Conservation (phyloP, 2,888 invertebrate genomes). For the Gandaritis pyraliata region DNA sequence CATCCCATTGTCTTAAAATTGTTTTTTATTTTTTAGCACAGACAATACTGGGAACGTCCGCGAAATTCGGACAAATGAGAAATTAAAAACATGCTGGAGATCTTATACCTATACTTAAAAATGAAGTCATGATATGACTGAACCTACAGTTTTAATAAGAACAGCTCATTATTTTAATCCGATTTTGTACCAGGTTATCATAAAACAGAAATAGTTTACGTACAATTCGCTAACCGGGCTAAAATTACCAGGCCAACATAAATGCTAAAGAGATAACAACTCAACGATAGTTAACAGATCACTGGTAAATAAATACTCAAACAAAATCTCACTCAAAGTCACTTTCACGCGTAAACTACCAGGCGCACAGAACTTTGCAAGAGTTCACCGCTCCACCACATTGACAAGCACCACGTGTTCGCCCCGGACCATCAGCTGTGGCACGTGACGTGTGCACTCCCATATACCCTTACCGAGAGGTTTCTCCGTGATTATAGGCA, state of each 20-base stretch:
- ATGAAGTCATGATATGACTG: neutral
- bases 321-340: slow-evolving; percentile 4
- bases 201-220: neutral
- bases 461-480: slow-evolving; percentile 86
- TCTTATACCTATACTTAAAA: neutral
- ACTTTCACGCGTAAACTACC: slow-evolving; percentile 13
- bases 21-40: slow-evolving; percentile 36
- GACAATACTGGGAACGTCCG: slow-evolving; percentile 45
- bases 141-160: neutral
- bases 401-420: slow-evolving; percentile 89
- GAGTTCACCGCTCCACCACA: slow-evolving; percentile 59
- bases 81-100: slow-evolving; percentile 26
- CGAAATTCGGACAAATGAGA: slow-evolving; percentile 35
- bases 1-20: slow-evolving; percentile 36
- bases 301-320: neutral
- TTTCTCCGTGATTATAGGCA: slow-evolving; percentile 84
- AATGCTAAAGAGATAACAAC: no score
- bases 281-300: no score
- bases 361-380: slow-evolving; percentile 19
- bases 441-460: slow-evolving; percentile 87
- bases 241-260: no score
- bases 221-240: no score
- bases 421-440: slow-evolving; percentile 89
- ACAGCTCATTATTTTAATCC: no score
- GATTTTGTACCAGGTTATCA: neutral